Evolutionary conservation across 2,888 invertebrate species (phyloP).

Genomic region (Calliphora vomitoria): DNA sequence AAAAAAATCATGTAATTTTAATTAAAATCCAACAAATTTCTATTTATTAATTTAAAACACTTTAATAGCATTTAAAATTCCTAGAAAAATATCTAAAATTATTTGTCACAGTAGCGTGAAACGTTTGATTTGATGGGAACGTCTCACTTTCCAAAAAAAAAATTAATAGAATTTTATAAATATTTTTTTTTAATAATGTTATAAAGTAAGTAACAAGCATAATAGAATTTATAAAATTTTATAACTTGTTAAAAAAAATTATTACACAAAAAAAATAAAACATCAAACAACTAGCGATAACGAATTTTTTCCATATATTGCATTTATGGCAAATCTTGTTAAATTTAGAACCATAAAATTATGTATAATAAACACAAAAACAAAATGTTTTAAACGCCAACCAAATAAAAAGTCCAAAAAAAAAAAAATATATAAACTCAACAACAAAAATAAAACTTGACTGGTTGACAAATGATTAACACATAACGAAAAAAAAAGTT

Average conservation of each 20-base stretch:
- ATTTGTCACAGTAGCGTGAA: conserved; percentile 35
- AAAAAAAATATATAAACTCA: background rate
- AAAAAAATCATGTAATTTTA: background rate
- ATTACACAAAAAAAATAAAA: conserved; percentile 46
- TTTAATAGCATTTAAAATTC: background rate
- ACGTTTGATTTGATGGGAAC: conserved; percentile 32
- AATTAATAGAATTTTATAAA: conserved; percentile 2
- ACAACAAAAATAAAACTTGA: conserved; percentile 37
- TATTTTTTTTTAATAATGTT: conserved; percentile 41
- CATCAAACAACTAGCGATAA: conserved; percentile 58
- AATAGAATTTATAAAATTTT: conserved; percentile 57
- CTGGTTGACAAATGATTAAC: conserved; percentile 73
- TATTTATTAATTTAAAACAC: background rate
- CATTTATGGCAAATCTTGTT: conserved; percentile 67
- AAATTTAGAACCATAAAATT: conserved; percentile 67
- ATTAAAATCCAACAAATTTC: background rate
- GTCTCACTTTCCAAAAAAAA: background rate
- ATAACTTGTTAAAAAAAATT: conserved; percentile 66
- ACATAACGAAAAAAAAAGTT: conserved; percentile 52
- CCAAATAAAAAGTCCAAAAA: conserved; percentile 24
- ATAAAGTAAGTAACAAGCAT: conserved; percentile 50
- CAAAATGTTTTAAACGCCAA: conserved; percentile 49
- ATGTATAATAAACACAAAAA: conserved; percentile 36
- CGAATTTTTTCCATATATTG: conserved; percentile 41
- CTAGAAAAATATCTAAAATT: background rate